Evolutionary conservation across 2,113 vertebrate species (phyloP), one percentile per base, ranked within the genome.

Genomic region (Brachypodius melanocephalos): DNA sequence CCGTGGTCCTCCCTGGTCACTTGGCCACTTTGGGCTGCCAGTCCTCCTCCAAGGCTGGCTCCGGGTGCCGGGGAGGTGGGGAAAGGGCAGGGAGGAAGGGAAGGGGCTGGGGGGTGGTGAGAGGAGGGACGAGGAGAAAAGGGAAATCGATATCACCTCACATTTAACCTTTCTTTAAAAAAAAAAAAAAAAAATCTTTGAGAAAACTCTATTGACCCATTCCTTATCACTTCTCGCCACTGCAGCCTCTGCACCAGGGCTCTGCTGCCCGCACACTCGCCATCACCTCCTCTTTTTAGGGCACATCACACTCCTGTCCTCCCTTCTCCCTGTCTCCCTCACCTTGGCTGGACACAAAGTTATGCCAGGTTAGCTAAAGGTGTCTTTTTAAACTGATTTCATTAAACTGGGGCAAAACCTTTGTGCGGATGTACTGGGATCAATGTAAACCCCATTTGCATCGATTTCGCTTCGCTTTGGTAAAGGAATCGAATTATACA

Each of bases 141-240:
- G 85, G 93, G 81, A 96, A 95, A 98, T 98, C 97, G 62, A 98
- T 98, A 79, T 38, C 93, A 88, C 88, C 96, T 96, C 96, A 95
- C 95, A 96, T 95, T 96, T 97, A 97, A 97, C 97, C 97, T 98
- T 97, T 96, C 95, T 91, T 85, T 68, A 93, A 81, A 89, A 65
- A 54, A 52, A 73, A 80, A 84, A 85, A 78, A 66, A 55, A 73
- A 85, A 88, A 77, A 89, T 96, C 95, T 97, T 97, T 93, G 91
- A 77, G 89, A 95, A 97, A 97, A 98, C 95, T 96, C 55, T 98
- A 98, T 98, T 98, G 98, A 98, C 97, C 97, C 68, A 68, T 95
- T 85, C 94, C 98, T 98, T 98, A 98, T 98, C 98, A 92, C 91
- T 59, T 76, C 77, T 74, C 12, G 40, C 95, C 97, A 97, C 59